phyloP scores from a whole-genome alignment of 1,140 invertebrate species.

The Paraescarpia echinospica region DNA sequence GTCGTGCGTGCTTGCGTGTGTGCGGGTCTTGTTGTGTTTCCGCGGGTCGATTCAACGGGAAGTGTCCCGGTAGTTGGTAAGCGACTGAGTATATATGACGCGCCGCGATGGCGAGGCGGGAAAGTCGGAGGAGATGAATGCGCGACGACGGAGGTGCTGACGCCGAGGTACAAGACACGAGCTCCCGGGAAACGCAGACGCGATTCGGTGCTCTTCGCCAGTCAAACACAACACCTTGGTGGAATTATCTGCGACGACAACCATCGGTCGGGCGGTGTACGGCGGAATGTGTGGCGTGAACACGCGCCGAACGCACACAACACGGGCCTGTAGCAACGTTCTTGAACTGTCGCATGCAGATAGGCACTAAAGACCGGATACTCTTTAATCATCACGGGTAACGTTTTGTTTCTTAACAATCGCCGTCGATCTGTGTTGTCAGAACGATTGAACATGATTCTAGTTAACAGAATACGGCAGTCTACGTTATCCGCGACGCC shows the following conservation, averaged over 20 bases:
- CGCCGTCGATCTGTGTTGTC: neutral
- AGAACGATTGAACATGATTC: neutral
- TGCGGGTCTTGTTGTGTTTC: neutral
- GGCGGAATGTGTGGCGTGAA: neutral
- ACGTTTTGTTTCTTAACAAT: neutral
- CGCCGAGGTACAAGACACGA: neutral
- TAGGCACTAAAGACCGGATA: neutral
- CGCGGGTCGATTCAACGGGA: neutral
- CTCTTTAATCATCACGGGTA: neutral
- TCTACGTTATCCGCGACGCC: neutral
- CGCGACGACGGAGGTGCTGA: neutral
- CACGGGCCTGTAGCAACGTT: neutral
- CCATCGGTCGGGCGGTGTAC: neutral
- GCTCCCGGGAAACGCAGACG: neutral
- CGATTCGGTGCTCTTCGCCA: neutral
- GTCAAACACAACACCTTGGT: neutral
- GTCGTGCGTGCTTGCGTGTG: conserved; percentile 13
- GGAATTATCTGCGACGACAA: neutral
- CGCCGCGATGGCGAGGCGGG: neutral
- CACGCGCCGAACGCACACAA: neutral
- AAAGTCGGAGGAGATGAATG: neutral
- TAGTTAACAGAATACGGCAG: neutral
- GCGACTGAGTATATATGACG: neutral
- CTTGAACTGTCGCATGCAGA: neutral
- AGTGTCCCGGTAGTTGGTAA: neutral